These are phyloP conservation scores for Drosophila greeni DNA, from an alignment of 2,888 invertebrate species.

Conservation along the genomic window DNA sequence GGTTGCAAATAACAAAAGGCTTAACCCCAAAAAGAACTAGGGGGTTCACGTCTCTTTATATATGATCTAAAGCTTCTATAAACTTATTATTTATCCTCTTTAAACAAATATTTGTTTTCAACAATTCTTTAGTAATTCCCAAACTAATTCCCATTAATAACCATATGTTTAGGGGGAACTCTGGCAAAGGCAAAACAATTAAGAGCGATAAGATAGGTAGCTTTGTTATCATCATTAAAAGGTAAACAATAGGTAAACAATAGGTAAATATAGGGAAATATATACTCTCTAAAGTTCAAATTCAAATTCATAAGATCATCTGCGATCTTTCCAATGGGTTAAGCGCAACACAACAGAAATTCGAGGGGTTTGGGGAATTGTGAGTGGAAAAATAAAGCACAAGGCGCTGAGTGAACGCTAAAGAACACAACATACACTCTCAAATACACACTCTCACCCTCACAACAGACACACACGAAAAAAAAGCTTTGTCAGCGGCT, in stretches of 20 bases:
- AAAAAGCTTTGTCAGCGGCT: constrained; percentile 5
- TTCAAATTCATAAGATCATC: neutral
- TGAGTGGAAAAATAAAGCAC: constrained; percentile 32
- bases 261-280: neutral
- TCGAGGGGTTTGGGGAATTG: neutral
- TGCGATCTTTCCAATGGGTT: constrained; percentile 13
- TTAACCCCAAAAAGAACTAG: constrained; percentile 1
- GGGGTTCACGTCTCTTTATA: neutral
- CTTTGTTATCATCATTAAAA: neutral
- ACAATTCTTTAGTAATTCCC: neutral
- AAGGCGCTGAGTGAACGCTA: constrained; percentile 27
- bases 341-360: constrained; percentile 8
- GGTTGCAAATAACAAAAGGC: constrained; percentile 6
- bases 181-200: neutral
- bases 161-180: neutral
- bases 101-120: neutral
- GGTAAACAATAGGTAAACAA: neutral
- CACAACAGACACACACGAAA: constrained; percentile 1
- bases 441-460: neutral
- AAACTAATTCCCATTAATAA: too few species aligned
- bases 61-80: too few species aligned
- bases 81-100: neutral
- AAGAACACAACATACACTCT: constrained; percentile 18
- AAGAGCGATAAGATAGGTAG: neutral
- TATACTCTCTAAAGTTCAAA: neutral